phyloP scores from a whole-genome alignment of 2,888 invertebrate genomes.

The Scaptomyza reducta region DNA sequence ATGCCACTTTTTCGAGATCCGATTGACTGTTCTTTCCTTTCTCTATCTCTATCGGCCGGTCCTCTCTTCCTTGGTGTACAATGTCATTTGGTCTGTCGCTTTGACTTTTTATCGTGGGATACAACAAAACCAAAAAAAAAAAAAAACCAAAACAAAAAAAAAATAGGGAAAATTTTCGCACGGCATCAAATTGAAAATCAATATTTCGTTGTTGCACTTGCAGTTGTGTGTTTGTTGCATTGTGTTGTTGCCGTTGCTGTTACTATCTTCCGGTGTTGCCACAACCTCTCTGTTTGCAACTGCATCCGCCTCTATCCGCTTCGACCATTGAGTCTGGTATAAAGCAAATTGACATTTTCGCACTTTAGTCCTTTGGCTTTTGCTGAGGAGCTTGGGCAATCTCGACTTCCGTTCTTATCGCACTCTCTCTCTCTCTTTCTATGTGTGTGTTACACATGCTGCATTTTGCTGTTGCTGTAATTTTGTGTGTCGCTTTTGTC shows the following conservation, averaged over 20 bases:
- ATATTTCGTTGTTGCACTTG: slow-evolving; percentile 57
- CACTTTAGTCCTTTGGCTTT: slow-evolving; percentile 57
- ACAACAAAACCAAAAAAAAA: background rate
- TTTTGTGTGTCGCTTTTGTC: slow-evolving; percentile 66
- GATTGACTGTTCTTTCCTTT: background rate
- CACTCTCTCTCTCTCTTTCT: slow-evolving; percentile 9
- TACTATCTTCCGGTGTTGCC: slow-evolving; percentile 39
- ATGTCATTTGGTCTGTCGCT: slow-evolving; percentile 37
- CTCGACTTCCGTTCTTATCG: slow-evolving; percentile 68
- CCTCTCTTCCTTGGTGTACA: slow-evolving; percentile 21
- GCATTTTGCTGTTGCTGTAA: slow-evolving; percentile 36
- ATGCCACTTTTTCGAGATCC: slow-evolving; percentile 5
- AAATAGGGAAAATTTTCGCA: slow-evolving; percentile 40
- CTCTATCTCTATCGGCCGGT: background rate
- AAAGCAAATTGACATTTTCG: slow-evolving; percentile 74
- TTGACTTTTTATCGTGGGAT: slow-evolving; percentile 43
- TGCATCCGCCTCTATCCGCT: background rate
- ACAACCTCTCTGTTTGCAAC: background rate
- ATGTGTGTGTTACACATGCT: too few relatives aligned
- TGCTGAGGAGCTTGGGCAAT: slow-evolving; percentile 54
- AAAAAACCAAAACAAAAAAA: background rate
- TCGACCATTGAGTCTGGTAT: slow-evolving; percentile 20
- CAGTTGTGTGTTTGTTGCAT: slow-evolving; percentile 19
- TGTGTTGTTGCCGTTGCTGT: slow-evolving; percentile 30
- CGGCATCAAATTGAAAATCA: slow-evolving; percentile 79